Base-by-base conservation (phyloP, 2,113 vertebrate species). In the Nipponia nippon region DNA sequence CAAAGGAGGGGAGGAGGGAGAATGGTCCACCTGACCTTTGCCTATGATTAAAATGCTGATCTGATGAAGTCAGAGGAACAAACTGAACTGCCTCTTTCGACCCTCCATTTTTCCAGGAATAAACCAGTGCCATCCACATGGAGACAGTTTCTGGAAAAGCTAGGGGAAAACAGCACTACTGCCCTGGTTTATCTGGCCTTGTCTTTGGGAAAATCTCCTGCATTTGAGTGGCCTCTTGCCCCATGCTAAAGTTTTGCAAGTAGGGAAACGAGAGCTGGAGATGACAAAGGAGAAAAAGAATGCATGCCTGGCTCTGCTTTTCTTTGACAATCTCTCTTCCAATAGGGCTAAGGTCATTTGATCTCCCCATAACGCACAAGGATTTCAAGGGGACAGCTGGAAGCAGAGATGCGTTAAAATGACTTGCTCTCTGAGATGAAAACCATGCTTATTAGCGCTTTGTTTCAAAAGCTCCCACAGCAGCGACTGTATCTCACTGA, bases 351-450 rank as follows among this genome's bases (percentile, higher is more conserved):
- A 53, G 56, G 87, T 84, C 70, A 91, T 87, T 91, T 94, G 89
- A 95, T 96, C 91, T 93, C 91, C 49, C 44, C 52, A 53, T 5
- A 65, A 91, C 9, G 53, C 86, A 79, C 46, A 79, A 70, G 70
- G 84, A 75, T 96, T 97, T 92, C 77, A 94, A 87, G 89, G 76
- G 63, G 92, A 90, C 72, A 96, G 90, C 90, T 95, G 90, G 90
- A 90, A 83, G 79, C 72, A 88, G 82, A 65, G 59, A 49, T 87
- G 70, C 61, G 80, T 95, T 96, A 67, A 89, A 90, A 49, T 0
- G 1, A 34, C 36, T 89, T 75, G 9, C 17, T 67, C 71, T 92
- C 65, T 63, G 78, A 87, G 73, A 94, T 63, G 40, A 91, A 95
- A 96, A 61, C 53, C 49, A 38, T 84, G 77, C 83, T 87, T 93